phyloP scores from a whole-genome alignment of 2,797 vertebrate genomes.

The Bradypodion pumilum region DNA sequence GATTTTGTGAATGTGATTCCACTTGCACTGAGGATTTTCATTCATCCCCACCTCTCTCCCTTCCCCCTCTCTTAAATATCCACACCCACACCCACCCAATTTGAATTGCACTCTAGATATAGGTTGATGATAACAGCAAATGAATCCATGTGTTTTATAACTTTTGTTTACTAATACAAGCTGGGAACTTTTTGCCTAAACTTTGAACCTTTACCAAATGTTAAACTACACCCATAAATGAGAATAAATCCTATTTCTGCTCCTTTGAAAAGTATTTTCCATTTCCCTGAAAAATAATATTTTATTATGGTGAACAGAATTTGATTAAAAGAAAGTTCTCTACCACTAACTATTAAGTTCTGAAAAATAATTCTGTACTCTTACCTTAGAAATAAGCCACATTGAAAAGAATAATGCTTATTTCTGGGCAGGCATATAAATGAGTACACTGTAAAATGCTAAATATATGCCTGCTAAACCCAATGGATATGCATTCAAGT shows the following conservation, averaged over 20 bases:
- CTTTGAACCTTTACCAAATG: slow-evolving; percentile 63
- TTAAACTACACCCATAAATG: slow-evolving; percentile 42
- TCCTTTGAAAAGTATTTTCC: slow-evolving; percentile 63
- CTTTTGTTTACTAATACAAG: slow-evolving; percentile 52
- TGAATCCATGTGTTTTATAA: slow-evolving; percentile 73
- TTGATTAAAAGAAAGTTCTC: slow-evolving; percentile 60
- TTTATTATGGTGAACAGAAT: slow-evolving; percentile 58
- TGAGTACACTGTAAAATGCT: slow-evolving; percentile 26
- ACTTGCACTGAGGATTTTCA: slow-evolving; percentile 61
- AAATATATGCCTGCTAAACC: slow-evolving; percentile 46
- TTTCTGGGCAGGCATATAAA: neutral
- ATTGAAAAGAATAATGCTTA: neutral
- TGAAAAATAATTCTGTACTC: neutral
- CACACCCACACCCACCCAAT: slow-evolving; percentile 31
- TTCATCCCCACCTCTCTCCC: slow-evolving; percentile 59
- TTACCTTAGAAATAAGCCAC: neutral
- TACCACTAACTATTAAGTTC: slow-evolving; percentile 16
- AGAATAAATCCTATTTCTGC: slow-evolving; percentile 55
- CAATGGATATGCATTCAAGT: slow-evolving; percentile 70
- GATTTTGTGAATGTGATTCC: slow-evolving; percentile 66
- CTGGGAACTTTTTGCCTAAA: slow-evolving; percentile 49
- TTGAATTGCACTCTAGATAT: slow-evolving; percentile 71
- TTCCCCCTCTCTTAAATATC: slow-evolving; percentile 12
- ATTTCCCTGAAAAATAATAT: slow-evolving; percentile 65
- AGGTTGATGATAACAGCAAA: slow-evolving; percentile 68